Percentiles rank a stretch among this genome's conserved stretches.
Conservation (phyloP, 2,113 vertebrate species). For the Apodemus speciosus region DNA sequence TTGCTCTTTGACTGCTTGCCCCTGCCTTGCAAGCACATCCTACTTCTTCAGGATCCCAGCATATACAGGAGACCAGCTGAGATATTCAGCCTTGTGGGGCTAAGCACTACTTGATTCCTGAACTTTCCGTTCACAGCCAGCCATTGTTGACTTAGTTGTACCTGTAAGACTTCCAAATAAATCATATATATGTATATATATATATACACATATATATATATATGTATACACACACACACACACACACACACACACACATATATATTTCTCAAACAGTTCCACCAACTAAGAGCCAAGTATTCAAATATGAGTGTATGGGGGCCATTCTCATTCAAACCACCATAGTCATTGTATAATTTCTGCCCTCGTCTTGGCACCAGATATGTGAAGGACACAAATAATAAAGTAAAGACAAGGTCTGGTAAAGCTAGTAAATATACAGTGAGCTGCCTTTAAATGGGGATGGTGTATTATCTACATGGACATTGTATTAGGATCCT, state of each 20-base stretch:
- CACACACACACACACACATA: not conserved
- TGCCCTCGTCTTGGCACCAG: not conserved
- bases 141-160: not conserved
- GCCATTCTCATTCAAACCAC: not conserved
- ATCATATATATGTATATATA: not conserved
- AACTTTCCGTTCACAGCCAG: not conserved
- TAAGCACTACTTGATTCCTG: not conserved
- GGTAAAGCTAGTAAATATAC: not conserved
- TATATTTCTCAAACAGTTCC: not conserved
- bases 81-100: not conserved
- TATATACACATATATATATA: too few species aligned
- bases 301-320: not conserved
- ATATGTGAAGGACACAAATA: conserved; percentile 21
- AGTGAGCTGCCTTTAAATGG: conserved; percentile 21
- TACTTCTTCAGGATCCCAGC: not conserved
- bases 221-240: too few species aligned
- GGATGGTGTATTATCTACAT: not conserved
- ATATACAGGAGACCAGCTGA: not conserved
- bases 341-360: not conserved
- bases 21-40: not conserved
- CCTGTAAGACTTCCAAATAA: not conserved
- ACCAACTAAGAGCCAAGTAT: not conserved
- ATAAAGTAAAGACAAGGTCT: not conserved
- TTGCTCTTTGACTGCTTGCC: not conserved
- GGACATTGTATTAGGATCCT: not conserved